Base-by-base conservation (phyloP, 2,888 invertebrate species). In the Conchocele bisecta region DNA sequence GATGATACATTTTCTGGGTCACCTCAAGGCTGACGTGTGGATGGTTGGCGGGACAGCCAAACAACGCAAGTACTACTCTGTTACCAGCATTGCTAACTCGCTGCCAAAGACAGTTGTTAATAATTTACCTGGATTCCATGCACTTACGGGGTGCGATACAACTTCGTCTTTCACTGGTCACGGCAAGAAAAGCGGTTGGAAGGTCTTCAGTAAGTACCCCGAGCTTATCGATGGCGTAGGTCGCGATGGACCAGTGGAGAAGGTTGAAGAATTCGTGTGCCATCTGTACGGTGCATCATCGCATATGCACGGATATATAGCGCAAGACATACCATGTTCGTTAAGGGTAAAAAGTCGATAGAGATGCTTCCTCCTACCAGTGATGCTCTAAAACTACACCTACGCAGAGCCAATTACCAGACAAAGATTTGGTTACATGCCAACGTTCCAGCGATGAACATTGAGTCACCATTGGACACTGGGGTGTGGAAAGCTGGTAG, bases 331-430 rank as follows among this genome's bases (percentile, higher is more conserved):
- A 31, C 15, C 28, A 29, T 44, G n/a, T 65, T 65, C 22, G n/a
- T 20, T 15, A 65, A 65, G 48, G 60, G 26, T 39, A 39, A 37
- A 15, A 26, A 17, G 28, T 31, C n/a, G 15, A 7, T 63, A 5
- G 28, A 54, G 15, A 33, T 59, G 31, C 33, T 70, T 3, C 67
- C 66, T 26, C 67, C 66, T 54, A 63, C 68, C 4, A 31, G 41
- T 9, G 67, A 70, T 53, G 54, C 72, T 3, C 41, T 70, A 13
- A 61, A 72, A 56, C 31, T 69, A 13, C 72, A 70, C 41, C 17
- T 33, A 3, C n/a, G 13, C 24, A 28, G 61, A 22, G 68, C 61
- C 7, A 63, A 72, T 42, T 70, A 72, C 42, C 68, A 72, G 39
- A 51, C 61, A 17, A 63, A 61, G 7, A 66, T 71, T 50, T 61